Evolutionary conservation across 2,113 vertebrate genomes (phyloP).

Genomic region (Jaculus jaculus): DNA sequence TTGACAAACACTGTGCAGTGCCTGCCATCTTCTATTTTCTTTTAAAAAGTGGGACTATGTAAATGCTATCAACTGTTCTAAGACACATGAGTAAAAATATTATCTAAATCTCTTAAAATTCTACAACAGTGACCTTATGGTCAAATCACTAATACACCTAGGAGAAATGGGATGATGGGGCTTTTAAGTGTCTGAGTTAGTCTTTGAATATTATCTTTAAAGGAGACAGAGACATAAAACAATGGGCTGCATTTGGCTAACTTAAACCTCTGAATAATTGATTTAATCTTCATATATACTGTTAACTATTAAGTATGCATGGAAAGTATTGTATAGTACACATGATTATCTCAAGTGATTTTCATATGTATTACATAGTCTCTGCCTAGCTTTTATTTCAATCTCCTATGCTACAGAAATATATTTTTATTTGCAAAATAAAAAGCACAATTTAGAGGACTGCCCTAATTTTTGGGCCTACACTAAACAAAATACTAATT

Average conservation of each 20-base stretch:
- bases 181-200: neutral
- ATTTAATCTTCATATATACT: constrained; percentile 15
- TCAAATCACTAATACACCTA: neutral
- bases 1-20: neutral
- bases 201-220: constrained; percentile 56
- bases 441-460: neutral
- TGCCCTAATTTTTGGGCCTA: neutral
- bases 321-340: neutral
- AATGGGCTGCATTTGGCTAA: constrained; percentile 42
- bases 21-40: neutral
- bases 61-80: neutral
- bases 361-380: neutral
- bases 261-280: constrained; percentile 39
- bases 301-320: neutral
- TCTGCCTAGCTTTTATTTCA: constrained; percentile 27
- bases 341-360: neutral
- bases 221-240: constrained; percentile 55
- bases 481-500: neutral
- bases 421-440: neutral
- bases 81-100: neutral
- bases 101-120: constrained; percentile 21
- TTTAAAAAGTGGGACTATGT: neutral
- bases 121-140: neutral
- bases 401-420: neutral
- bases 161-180: neutral